A percentile compares a stretch with the other conserved stretches of the same genome.
Conservation (phyloP, 2,888 invertebrate genomes). For the Apoda limacodes region DNA sequence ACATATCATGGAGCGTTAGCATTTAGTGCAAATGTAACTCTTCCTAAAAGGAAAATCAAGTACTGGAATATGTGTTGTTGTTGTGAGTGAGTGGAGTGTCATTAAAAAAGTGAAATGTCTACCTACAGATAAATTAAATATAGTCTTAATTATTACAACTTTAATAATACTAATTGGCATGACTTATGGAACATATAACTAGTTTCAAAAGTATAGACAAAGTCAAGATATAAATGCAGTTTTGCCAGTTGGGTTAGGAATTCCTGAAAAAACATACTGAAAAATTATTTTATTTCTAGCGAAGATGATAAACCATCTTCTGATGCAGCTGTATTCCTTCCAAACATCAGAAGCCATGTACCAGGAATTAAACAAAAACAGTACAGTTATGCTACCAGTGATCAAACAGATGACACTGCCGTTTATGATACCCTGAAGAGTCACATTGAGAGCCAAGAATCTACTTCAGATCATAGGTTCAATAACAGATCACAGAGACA, state of each 20-base stretch:
- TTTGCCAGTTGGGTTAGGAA: slow-evolving; percentile 73
- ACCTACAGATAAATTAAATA: slow-evolving; percentile 37
- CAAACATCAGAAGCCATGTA: slow-evolving; percentile 41
- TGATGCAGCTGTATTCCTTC: slow-evolving; percentile 55
- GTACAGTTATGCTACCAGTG: slow-evolving; percentile 49
- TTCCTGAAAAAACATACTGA: slow-evolving; percentile 53
- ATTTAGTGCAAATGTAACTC: slow-evolving; percentile 28
- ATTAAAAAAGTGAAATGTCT: slow-evolving; percentile 38
- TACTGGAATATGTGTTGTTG: slow-evolving; percentile 25
- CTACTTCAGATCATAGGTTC: slow-evolving; percentile 53
- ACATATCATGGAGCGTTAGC: slow-evolving; percentile 36
- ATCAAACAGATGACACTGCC: slow-evolving; percentile 60
- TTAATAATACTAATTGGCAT: slow-evolving; percentile 37
- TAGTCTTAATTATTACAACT: slow-evolving; percentile 41
- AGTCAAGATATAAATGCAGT: slow-evolving; percentile 78
- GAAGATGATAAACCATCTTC: slow-evolving; percentile 59
- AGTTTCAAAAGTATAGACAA: slow-evolving; percentile 70
- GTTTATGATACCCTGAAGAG: slow-evolving; percentile 50
- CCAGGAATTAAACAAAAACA: slow-evolving; percentile 45
- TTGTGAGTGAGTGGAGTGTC: slow-evolving; percentile 55
- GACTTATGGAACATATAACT: slow-evolving; percentile 53
- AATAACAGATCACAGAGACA: slow-evolving; percentile 49
- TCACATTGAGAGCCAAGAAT: slow-evolving; percentile 45
- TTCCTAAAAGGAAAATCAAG: slow-evolving; percentile 26
- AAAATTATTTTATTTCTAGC: slow-evolving; percentile 50